phyloP scores from a whole-genome alignment of 2,797 vertebrate species.

The Pipistrellus nathusii region DNA sequence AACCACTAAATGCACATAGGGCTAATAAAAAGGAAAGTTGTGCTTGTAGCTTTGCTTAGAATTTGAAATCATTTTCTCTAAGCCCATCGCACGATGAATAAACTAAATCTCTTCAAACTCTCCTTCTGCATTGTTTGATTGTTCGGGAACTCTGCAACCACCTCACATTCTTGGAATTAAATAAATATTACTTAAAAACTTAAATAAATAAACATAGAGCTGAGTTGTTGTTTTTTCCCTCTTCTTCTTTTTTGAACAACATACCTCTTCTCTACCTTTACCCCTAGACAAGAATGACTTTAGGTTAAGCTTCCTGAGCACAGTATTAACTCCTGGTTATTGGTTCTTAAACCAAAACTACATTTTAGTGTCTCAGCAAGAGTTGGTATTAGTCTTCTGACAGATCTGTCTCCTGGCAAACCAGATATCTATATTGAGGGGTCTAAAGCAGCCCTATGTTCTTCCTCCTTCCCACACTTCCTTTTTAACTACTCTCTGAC shows the following conservation, averaged over 20 bases:
- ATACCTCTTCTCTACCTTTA: slow-evolving; percentile 6
- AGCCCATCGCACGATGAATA: no score
- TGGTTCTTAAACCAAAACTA: not conserved
- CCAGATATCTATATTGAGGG: not conserved
- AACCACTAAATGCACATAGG: no score
- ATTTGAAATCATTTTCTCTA: no score
- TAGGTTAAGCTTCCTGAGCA: not conserved
- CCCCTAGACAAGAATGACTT: not conserved
- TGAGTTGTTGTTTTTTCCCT: not conserved
- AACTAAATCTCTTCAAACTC: no score
- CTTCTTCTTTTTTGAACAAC: not conserved
- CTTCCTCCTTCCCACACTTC: not conserved
- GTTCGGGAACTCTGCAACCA: no score
- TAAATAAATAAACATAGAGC: not conserved
- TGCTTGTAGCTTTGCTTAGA: no score
- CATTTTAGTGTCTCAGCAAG: slow-evolving; percentile 17
- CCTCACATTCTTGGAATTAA: slow-evolving; percentile 8
- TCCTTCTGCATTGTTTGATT: no score
- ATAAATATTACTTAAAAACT: slow-evolving; percentile 4
- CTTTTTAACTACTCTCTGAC: not conserved
- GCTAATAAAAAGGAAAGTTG: no score
- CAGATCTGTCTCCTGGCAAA: not conserved
- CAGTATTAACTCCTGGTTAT: slow-evolving; percentile 1
- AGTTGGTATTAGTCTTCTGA: not conserved
- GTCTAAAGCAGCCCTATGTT: not conserved